Evolutionary conservation across 2,113 vertebrate genomes (phyloP).

Genomic region (Anser cygnoides): DNA sequence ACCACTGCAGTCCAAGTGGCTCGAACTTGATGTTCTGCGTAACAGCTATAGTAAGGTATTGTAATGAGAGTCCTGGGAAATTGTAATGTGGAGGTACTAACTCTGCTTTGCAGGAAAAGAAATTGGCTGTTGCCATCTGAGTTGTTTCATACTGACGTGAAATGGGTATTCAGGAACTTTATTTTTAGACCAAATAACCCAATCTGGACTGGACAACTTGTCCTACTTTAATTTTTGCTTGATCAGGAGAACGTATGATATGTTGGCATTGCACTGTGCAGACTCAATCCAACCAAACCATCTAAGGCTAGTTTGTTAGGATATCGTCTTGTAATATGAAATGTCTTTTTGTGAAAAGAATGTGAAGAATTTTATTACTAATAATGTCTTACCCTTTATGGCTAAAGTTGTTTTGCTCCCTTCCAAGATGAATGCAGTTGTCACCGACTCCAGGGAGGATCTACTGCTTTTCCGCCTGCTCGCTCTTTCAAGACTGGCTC

Average conservation of each 20-base stretch:
- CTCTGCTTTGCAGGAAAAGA: neutral
- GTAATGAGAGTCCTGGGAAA: slow-evolving; percentile 31
- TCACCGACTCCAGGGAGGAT: neutral
- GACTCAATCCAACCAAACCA: neutral
- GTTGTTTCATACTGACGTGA: neutral
- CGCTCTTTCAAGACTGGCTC: neutral
- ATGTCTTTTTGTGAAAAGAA: slow-evolving; percentile 29
- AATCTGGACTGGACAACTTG: neutral
- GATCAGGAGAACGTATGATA: neutral
- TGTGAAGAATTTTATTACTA: slow-evolving; percentile 42
- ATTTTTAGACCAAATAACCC: slow-evolving; percentile 27
- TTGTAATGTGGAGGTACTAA: neutral
- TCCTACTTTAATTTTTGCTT: slow-evolving; percentile 7
- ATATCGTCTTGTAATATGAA: neutral
- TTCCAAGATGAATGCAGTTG: neutral
- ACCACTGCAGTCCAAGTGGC: slow-evolving; percentile 7
- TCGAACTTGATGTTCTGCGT: neutral
- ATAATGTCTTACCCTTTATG: slow-evolving; percentile 36
- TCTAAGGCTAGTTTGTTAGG: slow-evolving; percentile 41
- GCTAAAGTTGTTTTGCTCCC: slow-evolving; percentile 33
- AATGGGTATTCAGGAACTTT: neutral
- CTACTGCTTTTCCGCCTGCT: neutral
- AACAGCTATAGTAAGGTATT: slow-evolving; percentile 16
- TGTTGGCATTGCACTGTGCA: neutral
- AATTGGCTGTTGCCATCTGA: neutral